Percentiles rank a stretch among this genome's conserved stretches.
Evolutionary conservation across 2,888 invertebrate species (phyloP).

Genomic region (Drosophila cyrtoloma): DNA sequence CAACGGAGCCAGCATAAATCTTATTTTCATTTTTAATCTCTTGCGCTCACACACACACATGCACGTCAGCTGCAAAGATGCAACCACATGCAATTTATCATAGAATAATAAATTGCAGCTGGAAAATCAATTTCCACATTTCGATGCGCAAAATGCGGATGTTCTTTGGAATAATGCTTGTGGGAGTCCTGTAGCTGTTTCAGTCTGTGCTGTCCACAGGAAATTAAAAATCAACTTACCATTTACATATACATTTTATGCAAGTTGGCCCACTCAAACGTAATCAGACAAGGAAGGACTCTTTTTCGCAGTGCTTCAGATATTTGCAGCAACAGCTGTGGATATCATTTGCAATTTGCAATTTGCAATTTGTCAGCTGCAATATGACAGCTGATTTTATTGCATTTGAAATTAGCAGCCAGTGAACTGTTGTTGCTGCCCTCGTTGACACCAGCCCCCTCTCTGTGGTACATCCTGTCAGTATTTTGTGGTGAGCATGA

Average conservation of each 20-base stretch:
- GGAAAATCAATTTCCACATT: slow-evolving; percentile 67
- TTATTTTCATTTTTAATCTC: slow-evolving; percentile 46
- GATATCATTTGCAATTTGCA: slow-evolving; percentile 40
- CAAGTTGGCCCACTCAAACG: slow-evolving; percentile 12
- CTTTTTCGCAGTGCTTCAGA: neutral
- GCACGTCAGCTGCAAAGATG: neutral
- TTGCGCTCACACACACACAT: neutral
- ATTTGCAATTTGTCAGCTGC: slow-evolving; percentile 29
- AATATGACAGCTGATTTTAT: slow-evolving; percentile 48
- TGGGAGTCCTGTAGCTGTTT: neutral
- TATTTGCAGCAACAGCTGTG: slow-evolving; percentile 48
- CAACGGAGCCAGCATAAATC: slow-evolving; percentile 52
- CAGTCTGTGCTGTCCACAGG: slow-evolving; percentile 51
- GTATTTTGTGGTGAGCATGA: slow-evolving; percentile 19
- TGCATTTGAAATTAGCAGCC: slow-evolving; percentile 66
- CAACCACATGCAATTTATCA: slow-evolving; percentile 41
- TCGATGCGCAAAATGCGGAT: slow-evolving; percentile 33
- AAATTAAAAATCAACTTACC: slow-evolving; percentile 64
- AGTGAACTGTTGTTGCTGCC: slow-evolving; percentile 32
- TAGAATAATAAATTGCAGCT: slow-evolving; percentile 59
- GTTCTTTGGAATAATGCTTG: slow-evolving; percentile 10
- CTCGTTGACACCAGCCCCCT: slow-evolving; percentile 12
- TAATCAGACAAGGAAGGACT: slow-evolving; percentile 12
- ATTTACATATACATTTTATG: slow-evolving; percentile 32
- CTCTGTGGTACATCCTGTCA: slow-evolving; percentile 3